phyloP scores from a whole-genome alignment of 2,888 invertebrate species.

The Mesodorylaimus sp. region DNA sequence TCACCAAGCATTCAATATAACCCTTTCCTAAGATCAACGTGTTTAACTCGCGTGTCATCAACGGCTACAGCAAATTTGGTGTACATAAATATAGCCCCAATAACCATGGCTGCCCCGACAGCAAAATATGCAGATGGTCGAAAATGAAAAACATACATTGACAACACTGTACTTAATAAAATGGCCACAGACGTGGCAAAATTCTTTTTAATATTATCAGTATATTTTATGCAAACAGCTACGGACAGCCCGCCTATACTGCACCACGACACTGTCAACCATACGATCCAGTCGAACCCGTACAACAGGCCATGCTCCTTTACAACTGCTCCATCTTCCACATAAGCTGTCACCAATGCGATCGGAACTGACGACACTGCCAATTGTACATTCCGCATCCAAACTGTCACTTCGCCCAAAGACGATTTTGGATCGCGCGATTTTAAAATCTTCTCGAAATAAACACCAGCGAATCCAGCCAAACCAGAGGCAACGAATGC shows the following conservation, averaged over 20 bases:
- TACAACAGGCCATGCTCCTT: conserved; percentile 50
- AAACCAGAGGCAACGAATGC: conserved; percentile 67
- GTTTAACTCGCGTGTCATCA: too few species aligned
- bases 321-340: conserved; percentile 41
- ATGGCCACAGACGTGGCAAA: conserved; percentile 95
- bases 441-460: conserved; percentile 87
- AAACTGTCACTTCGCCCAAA: conserved; percentile 54
- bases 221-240: conserved; percentile 94
- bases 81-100: conserved; percentile 85
- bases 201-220: conserved; percentile 92
- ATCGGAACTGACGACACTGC: conserved; percentile 76
- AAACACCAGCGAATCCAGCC: conserved; percentile 87
- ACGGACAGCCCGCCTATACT: conserved; percentile 89
- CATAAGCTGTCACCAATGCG: conserved; percentile 43
- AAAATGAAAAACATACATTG: conserved; percentile 77
- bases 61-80: too few species aligned
- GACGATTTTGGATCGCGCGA: too few species aligned
- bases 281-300: conserved; percentile 45
- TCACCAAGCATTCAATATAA: too few species aligned
- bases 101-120: conserved; percentile 65
- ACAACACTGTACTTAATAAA: conserved; percentile 76
- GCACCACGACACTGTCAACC: conserved; percentile 62
- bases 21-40: too few species aligned
- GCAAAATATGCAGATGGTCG: conserved; percentile 66
- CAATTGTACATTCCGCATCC: conserved; percentile 95